Evolutionary conservation across 92 coral and sea anemone genomes (phyloP).

Genomic region (Zoanthus sociatus): DNA sequence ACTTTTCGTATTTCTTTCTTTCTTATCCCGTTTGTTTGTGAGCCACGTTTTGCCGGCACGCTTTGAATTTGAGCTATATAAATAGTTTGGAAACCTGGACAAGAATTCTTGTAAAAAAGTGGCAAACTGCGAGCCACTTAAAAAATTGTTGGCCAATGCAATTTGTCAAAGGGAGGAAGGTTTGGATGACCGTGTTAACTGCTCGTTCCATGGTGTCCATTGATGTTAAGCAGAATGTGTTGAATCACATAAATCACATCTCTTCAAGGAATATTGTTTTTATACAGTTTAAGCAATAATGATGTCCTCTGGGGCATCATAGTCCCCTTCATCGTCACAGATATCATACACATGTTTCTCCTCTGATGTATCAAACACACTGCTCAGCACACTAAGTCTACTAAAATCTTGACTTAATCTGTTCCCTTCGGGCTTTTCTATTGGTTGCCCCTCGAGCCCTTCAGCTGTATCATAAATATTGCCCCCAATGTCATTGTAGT

Average conservation of each 20-base stretch:
- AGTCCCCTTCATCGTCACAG: neutral
- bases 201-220: too few relatives aligned
- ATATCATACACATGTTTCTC: neutral
- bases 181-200: too few relatives aligned
- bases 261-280: neutral
- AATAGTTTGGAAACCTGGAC: too few relatives aligned
- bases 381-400: neutral
- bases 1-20: too few relatives aligned
- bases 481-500: neutral
- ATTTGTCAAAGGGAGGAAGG: too few relatives aligned
- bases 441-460: slow-evolving; percentile 16
- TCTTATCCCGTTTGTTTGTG: too few relatives aligned
- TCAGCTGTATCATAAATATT: slow-evolving; percentile 17
- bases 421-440: neutral
- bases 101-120: too few relatives aligned
- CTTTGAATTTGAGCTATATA: too few relatives aligned
- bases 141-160: too few relatives aligned
- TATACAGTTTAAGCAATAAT: slow-evolving; percentile 3
- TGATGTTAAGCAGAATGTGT: too few relatives aligned
- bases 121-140: too few relatives aligned
- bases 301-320: slow-evolving; percentile 14
- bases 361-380: neutral
- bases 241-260: neutral
- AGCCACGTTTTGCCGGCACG: too few relatives aligned
- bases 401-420: slow-evolving; percentile 6